A percentile compares a stretch with the other conserved stretches of the same genome.
Conservation (phyloP, 2,797 vertebrate species). For the Acipenser transmontanus region DNA sequence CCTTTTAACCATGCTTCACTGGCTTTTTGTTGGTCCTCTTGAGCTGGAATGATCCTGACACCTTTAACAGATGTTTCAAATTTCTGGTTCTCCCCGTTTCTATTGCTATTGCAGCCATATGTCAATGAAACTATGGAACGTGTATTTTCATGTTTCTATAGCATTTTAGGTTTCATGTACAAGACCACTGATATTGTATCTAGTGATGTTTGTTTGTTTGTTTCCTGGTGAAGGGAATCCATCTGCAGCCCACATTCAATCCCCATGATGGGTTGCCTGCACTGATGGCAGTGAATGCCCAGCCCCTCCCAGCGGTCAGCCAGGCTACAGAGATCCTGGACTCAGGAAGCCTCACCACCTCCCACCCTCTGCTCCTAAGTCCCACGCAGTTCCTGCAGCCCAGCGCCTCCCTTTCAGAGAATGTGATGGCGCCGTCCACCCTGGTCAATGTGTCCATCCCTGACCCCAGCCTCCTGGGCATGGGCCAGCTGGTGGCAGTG, state of each 20-base stretch:
- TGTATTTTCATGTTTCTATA: too few relatives aligned
- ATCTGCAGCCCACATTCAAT: slow-evolving; percentile 55
- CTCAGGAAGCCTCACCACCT: slow-evolving; percentile 33
- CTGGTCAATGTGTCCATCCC: slow-evolving; percentile 27
- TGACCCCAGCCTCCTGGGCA: slow-evolving; percentile 37
- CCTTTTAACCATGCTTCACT: too few relatives aligned
- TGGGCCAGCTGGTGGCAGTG: slow-evolving; percentile 52
- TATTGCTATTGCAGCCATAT: too few relatives aligned
- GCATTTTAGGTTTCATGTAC: background rate
- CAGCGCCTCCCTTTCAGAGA: slow-evolving; percentile 28
- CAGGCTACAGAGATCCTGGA: slow-evolving; percentile 39
- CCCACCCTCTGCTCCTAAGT: slow-evolving; percentile 41
- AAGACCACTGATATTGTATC: background rate
- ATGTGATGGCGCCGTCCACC: slow-evolving; percentile 24
- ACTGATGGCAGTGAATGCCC: slow-evolving; percentile 44
- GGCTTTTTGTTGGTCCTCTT: too few relatives aligned
- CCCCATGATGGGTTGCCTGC: slow-evolving; percentile 46
- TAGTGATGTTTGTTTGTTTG: background rate
- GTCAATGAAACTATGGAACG: too few relatives aligned
- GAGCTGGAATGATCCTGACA: too few relatives aligned
- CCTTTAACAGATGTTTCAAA: too few relatives aligned
- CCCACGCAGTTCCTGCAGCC: slow-evolving; percentile 46
- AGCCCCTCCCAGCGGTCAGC: slow-evolving; percentile 27
- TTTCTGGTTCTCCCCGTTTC: too few relatives aligned
- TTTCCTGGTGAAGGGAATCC: slow-evolving; percentile 25